Conservation (phyloP, 2,888 invertebrate genomes). For the Bimastos eiseni region DNA sequence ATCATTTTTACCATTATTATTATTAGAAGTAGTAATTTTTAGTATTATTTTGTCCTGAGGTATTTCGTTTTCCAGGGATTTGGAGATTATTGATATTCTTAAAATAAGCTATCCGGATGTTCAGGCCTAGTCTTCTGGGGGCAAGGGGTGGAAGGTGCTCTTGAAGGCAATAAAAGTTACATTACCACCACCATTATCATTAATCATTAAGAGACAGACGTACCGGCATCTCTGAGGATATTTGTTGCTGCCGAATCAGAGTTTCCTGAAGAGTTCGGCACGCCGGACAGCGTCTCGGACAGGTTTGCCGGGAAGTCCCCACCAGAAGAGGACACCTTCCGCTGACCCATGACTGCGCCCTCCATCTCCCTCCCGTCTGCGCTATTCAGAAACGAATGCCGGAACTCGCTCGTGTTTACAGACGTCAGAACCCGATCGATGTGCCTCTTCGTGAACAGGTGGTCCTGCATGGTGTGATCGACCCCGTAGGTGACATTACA, state of each 20-base stretch:
- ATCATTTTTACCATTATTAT: too few relatives aligned
- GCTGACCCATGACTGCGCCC: neutral
- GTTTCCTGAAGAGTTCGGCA: neutral
- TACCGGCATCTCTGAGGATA: constrained; percentile 1
- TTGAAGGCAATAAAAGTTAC: too few relatives aligned
- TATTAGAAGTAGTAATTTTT: too few relatives aligned
- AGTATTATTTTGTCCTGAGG: too few relatives aligned
- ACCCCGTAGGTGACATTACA: constrained; percentile 90
- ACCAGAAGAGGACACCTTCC: neutral
- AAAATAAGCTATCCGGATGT: too few relatives aligned
- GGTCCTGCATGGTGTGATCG: constrained; percentile 93
- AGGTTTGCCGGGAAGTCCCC: neutral
- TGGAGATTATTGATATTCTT: too few relatives aligned
- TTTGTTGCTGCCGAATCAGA: neutral
- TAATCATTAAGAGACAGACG: neutral
- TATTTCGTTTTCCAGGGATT: too few relatives aligned
- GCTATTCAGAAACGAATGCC: neutral
- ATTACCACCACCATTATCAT: too few relatives aligned
- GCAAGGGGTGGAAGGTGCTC: too few relatives aligned
- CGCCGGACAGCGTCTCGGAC: neutral
- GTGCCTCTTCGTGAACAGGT: constrained; percentile 90
- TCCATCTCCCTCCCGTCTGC: neutral
- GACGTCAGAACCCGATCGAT: constrained; percentile 74
- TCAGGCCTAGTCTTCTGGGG: too few relatives aligned
- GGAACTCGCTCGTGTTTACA: constrained; percentile 18